Base-by-base conservation (phyloP, 2,888 invertebrate species). In the Blomia tropicalis region DNA sequence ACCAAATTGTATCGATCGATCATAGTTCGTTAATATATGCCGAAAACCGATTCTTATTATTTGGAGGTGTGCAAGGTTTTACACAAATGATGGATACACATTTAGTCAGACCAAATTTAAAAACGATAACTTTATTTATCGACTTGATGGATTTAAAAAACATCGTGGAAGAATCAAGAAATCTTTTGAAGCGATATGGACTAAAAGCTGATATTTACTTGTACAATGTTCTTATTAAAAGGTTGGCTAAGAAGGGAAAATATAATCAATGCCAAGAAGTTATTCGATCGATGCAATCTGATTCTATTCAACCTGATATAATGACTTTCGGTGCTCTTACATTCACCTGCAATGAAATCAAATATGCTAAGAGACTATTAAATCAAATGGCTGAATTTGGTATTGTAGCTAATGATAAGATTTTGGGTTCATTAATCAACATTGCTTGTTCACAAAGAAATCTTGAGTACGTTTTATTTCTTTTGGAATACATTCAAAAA, bases 281-380 rank as follows among this genome's bases (percentile, higher is more conserved):
- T 2, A 67, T 79, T 19, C 64, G 68, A 27, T 64, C 76, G 51
- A 73, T 79, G 63, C 72, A 79, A 69, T 76, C 76, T 66, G 68
- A 75, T 2, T 73, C 74, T 60, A 72, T 68, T 11, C 66, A 76
- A 66, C 82, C 83, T 0, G 81, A 90, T 73, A 78, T 89, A 68
- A 79, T 86, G 69, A 92, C 92, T 0, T 93, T 85, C 76, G 91
- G 90, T 44, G 82, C 85, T 1, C 73, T 93, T 64, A 84, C 92
- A 0, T 74, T 90, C 70, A 81, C 85, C 14, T 92, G 92, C 72
- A 76, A 74, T 64, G 81, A 77, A 4, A 77, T 78, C 67, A 76
- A 78, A 31, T 79, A 81, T 69, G 85, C 83, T 3, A 73, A 77
- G 58, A 76, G 80, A 67, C 76, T 92, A 7, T 70, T 91, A 0